Evolutionary conservation across 2,797 vertebrate species (phyloP), one percentile per base, ranked within the genome.

Genomic region (Phrynocephalus vlangalii): DNA sequence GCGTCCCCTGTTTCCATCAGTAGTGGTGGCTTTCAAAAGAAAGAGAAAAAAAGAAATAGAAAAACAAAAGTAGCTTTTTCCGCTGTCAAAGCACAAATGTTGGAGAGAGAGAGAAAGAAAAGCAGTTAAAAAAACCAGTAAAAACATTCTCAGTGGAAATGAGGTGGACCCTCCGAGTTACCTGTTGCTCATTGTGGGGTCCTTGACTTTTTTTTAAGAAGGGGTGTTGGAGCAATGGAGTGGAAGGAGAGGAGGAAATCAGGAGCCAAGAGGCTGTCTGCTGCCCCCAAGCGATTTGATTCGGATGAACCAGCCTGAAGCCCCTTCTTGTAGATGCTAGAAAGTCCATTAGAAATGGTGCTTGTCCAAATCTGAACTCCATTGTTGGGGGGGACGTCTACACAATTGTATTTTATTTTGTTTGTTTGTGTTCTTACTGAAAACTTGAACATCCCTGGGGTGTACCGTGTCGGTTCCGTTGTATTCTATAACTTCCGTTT

Each of bases 21-120:
- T 84, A 67, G 81, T 77, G 50, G 78, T 38, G 60, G 63, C 44
- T 48, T 87, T 85, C 0, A n/a, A 89, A 76, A 76, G 38, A 44
- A 44, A 44, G 38, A 44, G 38, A 44, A 44, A 44, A 20, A 10
- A n/a, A 30, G 38, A 70, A 70, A 24, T 5, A 44, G 26, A 38
- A 38, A 38, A 73, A 28, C 2, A 76, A 93, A 94, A 95, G 93
- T 93, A 88, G 71, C 87, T 91, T 92, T 44, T 92, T 92, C 89
- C 89, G 91, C 95, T 95, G 96, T 95, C 95, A 92, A 97, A 97
- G 97, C 96, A 97, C 97, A 97, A 97, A 81, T 87, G 50, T 18
- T 79, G 0, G 95, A 94, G 78, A 76, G 91, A 85, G 93, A 95
- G 94, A 92, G 90, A 92, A 94, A 96, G 93, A 87, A 90, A 94